These are phyloP conservation scores for Ornithorhynchus anatinus DNA, from an alignment of 2,113 vertebrate genomes.

Conservation along the genomic window DNA sequence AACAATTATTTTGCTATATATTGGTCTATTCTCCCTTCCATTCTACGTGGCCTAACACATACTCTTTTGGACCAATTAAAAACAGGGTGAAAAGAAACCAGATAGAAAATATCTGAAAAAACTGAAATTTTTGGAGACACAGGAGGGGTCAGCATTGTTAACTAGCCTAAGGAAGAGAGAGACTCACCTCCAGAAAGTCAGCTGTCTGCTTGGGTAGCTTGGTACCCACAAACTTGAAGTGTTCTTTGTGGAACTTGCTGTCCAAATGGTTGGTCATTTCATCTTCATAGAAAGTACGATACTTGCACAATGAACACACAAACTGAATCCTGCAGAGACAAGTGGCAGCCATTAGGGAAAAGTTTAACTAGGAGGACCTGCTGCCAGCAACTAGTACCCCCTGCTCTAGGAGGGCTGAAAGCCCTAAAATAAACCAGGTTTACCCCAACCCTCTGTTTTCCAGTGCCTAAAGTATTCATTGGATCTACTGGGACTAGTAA, in stretches of 20 bases:
- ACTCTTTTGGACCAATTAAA: too few species aligned
- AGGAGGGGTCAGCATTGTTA: too few species aligned
- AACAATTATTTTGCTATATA: too few species aligned
- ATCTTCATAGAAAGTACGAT: conserved; percentile 84
- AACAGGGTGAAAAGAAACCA: too few species aligned
- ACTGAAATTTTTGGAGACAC: accelerated
- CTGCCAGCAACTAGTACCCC: conserved; percentile 46
- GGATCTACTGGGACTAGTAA: too few species aligned
- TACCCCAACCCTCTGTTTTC: not conserved
- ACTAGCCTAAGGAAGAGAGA: too few species aligned
- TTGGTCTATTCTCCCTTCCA: too few species aligned
- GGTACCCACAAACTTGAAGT: conserved; percentile 80
- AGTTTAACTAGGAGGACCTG: not conserved
- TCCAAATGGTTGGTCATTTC: conserved; percentile 83
- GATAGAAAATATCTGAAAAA: accelerated
- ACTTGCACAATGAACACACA: conserved; percentile 86
- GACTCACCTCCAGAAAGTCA: conserved; percentile 80
- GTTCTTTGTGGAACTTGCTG: conserved; percentile 87
- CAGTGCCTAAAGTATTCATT: too few species aligned
- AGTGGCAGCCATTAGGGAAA: too few species aligned
- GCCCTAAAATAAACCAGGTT: conserved; percentile 10
- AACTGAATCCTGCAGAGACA: conserved; percentile 77
- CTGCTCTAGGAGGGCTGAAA: not conserved
- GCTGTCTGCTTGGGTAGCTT: conserved; percentile 83
- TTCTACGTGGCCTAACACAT: too few species aligned